A percentile compares a stretch with the other conserved stretches of the same genome.
These are phyloP conservation scores for Rhyacophila brunnea DNA, from an alignment of 1,140 invertebrate species.

Conservation along the genomic window DNA sequence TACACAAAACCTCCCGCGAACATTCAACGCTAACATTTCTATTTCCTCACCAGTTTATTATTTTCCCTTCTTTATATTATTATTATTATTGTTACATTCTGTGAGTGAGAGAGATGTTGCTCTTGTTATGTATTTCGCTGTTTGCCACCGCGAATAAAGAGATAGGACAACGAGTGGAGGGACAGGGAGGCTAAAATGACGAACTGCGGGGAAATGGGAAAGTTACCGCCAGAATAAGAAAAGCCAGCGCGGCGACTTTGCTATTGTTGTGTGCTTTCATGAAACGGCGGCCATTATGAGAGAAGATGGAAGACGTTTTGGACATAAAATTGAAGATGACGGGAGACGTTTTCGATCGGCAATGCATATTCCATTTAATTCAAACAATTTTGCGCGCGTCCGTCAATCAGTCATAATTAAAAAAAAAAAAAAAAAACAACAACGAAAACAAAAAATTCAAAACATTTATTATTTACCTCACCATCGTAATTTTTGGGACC, in stretches of 20 bases:
- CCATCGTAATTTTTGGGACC: too few species aligned
- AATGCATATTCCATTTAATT: too few species aligned
- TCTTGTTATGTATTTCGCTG: conserved; percentile 18
- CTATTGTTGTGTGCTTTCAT: conserved; percentile 8
- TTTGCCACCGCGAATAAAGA: conserved; percentile 5
- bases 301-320: conserved; percentile 5
- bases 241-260: conserved; percentile 14
- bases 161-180: background rate
- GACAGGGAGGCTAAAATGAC: background rate
- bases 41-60: conserved; percentile 33
- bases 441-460: too few species aligned
- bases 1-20: background rate
- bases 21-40: conserved; percentile 29
- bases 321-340: conserved; percentile 21
- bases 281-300: conserved; percentile 19
- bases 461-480: too few species aligned
- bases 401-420: too few species aligned
- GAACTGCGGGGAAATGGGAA: background rate
- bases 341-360: background rate
- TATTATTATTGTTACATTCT: conserved; percentile 25
- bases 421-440: too few species aligned
- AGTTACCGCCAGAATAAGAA: background rate
- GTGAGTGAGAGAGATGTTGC: conserved; percentile 29
- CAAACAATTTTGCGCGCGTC: too few species aligned
- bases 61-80: conserved; percentile 30